Evolutionary conservation across 2,888 invertebrate genomes (phyloP), one percentile per base, ranked within the genome.

Genomic region (Hyalella azteca): DNA sequence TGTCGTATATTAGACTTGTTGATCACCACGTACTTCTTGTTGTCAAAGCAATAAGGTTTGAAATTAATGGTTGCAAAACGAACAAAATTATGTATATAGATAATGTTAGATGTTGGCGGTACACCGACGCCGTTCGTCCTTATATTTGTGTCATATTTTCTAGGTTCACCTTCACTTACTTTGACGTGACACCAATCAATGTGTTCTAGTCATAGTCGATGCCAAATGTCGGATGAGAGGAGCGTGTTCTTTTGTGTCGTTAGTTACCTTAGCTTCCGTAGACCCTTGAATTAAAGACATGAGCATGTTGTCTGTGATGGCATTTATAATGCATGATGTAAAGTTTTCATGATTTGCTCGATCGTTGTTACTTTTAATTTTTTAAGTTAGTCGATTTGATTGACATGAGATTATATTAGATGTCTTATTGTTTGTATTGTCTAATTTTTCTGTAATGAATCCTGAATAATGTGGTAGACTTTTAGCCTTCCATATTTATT

Each of bases 151-250:
- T 54, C 26, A 26, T n/a, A 26, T 22, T 54, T 26, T 54, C 36
- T 36, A 11, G 5, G 13, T 7, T 66, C 2, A 54, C 19, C 66
- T n/a, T 66, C 66, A 54, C 54, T 54, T 54, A 54, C 29, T 29
- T 36, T 29, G 66, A 66, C 36, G 66, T 32, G 66, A 36, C 66
- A 36, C 66, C 19, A 9, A 26, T n/a, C 9, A 66, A 66, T 66
- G 36, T 66, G 32, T 66, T 32, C 66, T 66, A 66, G 66, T 66
- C 66, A 32, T 11, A 66, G 36, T 36, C 66, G 66, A 66, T 66
- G 66, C 66, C 66, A 66, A 66, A 66, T 66, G 39, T 36, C 45
- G 15, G 9, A 19, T 29, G 26, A 36, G 36, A 36, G 54, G 26
- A 9, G 54, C 29, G 13, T 54, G 7, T 7, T 26, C 26, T 7